A percentile compares a stretch with the other conserved stretches of the same genome.
Conservation (phyloP, 2,797 vertebrate species). For the Rhadinocentrus ornatus region DNA sequence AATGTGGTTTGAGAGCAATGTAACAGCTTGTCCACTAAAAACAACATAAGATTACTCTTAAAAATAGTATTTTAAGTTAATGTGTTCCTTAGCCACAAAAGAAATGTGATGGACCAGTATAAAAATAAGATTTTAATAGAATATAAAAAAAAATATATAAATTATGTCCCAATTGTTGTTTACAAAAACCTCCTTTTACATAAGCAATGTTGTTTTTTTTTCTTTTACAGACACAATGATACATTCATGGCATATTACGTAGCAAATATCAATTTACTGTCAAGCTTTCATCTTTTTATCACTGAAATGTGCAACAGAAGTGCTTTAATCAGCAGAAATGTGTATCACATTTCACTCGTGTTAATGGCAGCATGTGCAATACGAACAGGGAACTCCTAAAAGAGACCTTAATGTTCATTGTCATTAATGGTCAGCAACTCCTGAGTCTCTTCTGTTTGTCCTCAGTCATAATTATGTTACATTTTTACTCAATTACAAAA, state of each 20-base stretch:
- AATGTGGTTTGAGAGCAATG: background rate
- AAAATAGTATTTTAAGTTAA: no score
- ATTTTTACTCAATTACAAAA: background rate
- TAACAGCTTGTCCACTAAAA: no score
- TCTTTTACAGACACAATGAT: background rate
- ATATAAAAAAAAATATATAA: no score
- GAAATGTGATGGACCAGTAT: no score
- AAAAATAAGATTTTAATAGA: background rate
- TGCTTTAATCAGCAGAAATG: conserved; percentile 14
- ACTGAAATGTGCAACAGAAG: conserved; percentile 7
- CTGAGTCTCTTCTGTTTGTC: background rate
- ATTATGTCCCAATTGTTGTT: no score
- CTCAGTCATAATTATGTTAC: background rate
- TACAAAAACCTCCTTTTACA: background rate
- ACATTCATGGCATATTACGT: background rate
- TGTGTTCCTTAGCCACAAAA: no score
- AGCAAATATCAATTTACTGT: background rate
- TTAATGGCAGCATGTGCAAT: background rate
- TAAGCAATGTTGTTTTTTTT: background rate
- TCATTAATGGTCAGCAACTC: background rate
- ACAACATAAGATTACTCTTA: no score
- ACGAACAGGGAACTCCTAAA: background rate
- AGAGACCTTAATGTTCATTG: background rate
- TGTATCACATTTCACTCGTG: background rate
- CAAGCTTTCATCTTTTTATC: no score